These are phyloP conservation scores for Drosophila neutralis DNA, from an alignment of 2,888 invertebrate genomes.

Conservation along the genomic window DNA sequence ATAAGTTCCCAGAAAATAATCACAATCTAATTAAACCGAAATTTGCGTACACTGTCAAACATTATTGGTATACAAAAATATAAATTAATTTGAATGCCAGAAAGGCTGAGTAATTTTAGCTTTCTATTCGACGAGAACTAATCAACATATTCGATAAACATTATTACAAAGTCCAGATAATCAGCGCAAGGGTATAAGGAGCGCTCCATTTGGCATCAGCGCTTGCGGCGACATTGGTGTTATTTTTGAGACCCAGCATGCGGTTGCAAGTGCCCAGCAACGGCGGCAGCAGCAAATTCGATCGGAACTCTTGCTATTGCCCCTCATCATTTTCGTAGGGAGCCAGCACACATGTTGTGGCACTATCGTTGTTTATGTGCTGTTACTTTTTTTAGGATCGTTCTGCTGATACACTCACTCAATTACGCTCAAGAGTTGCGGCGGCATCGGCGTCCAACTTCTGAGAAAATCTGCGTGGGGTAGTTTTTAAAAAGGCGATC, in stretches of 20 bases:
- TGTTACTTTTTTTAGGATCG: constrained; percentile 57
- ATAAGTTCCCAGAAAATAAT: constrained; percentile 20
- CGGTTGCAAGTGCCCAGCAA: constrained; percentile 48
- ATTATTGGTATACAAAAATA: background rate
- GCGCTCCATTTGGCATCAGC: constrained; percentile 45
- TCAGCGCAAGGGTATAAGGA: constrained; percentile 12
- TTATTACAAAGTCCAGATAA: background rate
- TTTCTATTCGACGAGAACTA: background rate
- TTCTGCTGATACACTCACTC: constrained; percentile 41
- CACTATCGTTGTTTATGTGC: constrained; percentile 49
- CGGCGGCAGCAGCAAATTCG: constrained; percentile 6
- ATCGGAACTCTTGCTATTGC: constrained; percentile 22
- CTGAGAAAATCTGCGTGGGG: constrained; percentile 64
- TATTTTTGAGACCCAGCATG: constrained; percentile 57
- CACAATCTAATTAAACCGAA: background rate
- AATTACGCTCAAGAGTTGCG: constrained; percentile 43
- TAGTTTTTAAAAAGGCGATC: constrained; percentile 37
- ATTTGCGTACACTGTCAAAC: constrained; percentile 25
- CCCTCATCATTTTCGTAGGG: constrained; percentile 19
- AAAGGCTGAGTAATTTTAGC: background rate
- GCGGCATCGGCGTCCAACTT: constrained; percentile 21
- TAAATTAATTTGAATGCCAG: background rate
- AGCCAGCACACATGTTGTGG: constrained; percentile 50
- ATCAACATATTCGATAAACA: background rate
- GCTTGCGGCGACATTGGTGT: constrained; percentile 56